Base-by-base conservation (phyloP, 35 echinoderm and acorn worm genomes). In the Holothuria glaberrima region DNA sequence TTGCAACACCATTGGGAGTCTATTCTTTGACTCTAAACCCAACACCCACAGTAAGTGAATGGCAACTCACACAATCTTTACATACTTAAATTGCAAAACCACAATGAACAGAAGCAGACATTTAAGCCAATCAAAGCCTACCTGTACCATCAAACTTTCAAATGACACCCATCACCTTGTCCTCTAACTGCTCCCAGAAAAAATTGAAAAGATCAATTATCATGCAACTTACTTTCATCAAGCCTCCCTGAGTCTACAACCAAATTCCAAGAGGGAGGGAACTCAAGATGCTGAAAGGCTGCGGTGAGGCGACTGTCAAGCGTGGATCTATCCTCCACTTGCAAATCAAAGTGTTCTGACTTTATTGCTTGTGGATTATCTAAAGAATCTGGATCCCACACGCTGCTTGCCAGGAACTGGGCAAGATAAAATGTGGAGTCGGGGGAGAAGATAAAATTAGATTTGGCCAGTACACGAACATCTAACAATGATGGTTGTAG, bases 341-440 rank as follows among this genome's bases (percentile, higher is more conserved):
- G 90, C 56, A 94, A 63, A 86, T 97, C 86, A 83, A 96, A 96
- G 24, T 92, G 32, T 18, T 96, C 91, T 7, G 91, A 89, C 71
- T 96, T 96, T 65, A 96, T 90, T 68, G 86, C 87, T 27, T 50
- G 71, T 33, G 92, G 89, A 73, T 94, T 92, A 58, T 94, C 92
- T 58, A 97, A 62, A 21, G 92, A 89, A 52, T 91, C 89, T 0
- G 85, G 62, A 70, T 97, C 95, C 74, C 84, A 91, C n/a, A 97
- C 95, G 69, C 95, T 97, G 68, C 89, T 88, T 48, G 91, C 91
- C 38, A 96, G 59, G 65, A 90, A 96, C 87, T 93, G 94, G 32
- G 92, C 88, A 6, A 94, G 71, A 92, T 88, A 80, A 63, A 93
- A 96, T 6, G 94, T 96, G 22, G 91, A 87, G 75, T 96, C 91